Conservation (phyloP, 2,113 vertebrate species). For the Regulus satrapa region DNA sequence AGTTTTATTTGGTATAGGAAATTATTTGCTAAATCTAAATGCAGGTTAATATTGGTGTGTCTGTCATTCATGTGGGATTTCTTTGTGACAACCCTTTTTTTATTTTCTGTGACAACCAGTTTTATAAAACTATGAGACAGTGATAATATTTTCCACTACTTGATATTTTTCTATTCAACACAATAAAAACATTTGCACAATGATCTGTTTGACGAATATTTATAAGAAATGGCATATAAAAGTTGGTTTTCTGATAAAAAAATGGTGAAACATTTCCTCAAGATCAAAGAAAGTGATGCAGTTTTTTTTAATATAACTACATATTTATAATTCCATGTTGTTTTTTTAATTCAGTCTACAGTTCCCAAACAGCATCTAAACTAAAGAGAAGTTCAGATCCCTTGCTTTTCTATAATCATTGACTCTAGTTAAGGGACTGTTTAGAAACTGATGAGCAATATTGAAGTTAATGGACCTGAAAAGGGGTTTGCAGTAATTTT, state of each 20-base stretch:
- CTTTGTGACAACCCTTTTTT: neutral
- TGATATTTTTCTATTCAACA: neutral
- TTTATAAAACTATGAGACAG: neutral
- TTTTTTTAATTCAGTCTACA: neutral
- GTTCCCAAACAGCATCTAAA: neutral
- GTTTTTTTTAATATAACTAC: neutral
- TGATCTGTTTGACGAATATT: neutral
- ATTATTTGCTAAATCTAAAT: neutral
- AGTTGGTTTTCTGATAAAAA: neutral
- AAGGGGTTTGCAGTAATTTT: neutral
- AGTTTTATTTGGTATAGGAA: neutral
- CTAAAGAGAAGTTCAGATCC: neutral
- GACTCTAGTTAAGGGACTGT: neutral
- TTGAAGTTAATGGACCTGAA: neutral
- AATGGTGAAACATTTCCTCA: neutral
- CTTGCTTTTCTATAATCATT: neutral
- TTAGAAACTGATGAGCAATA: neutral
- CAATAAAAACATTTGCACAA: neutral
- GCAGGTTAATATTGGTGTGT: neutral
- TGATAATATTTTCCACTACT: neutral
- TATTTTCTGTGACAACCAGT: neutral
- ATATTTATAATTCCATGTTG: neutral
- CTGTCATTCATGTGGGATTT: neutral
- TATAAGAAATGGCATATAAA: neutral
- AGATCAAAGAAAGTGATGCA: neutral